phyloP scores from a whole-genome alignment of 1,140 invertebrate species.

The Vanessa tameamea region DNA sequence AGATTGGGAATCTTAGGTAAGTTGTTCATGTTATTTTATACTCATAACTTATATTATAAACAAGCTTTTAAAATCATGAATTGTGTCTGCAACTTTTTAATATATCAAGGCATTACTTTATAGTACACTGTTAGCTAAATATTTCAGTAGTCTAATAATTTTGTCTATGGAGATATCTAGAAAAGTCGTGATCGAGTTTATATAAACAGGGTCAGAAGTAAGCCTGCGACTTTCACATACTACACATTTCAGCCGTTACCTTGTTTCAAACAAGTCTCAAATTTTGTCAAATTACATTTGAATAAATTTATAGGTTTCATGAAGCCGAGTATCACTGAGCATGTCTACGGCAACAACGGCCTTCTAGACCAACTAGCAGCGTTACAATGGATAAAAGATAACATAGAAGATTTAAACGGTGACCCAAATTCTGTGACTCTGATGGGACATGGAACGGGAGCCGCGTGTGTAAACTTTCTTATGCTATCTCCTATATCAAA shows the following conservation, averaged over 20 bases:
- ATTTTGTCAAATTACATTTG: neutral
- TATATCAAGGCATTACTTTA: too few species aligned
- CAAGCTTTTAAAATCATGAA: too few species aligned
- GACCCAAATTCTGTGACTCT: slow-evolving; percentile 91
- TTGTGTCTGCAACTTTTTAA: too few species aligned
- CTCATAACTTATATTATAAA: too few species aligned
- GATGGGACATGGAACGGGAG: slow-evolving; percentile 96
- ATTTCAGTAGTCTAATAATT: too few species aligned
- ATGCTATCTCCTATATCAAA: slow-evolving; percentile 91
- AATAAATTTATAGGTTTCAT: slow-evolving; percentile 86
- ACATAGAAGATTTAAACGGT: slow-evolving; percentile 92
- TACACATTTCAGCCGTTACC: too few species aligned
- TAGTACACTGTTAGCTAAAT: too few species aligned
- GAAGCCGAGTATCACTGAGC: slow-evolving; percentile 86
- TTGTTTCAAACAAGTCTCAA: too few species aligned
- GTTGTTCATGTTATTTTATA: slow-evolving; percentile 16
- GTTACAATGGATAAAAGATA: slow-evolving; percentile 92
- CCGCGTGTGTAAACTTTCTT: slow-evolving; percentile 93
- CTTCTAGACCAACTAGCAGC: slow-evolving; percentile 93
- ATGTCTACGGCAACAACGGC: slow-evolving; percentile 91
- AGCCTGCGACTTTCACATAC: too few species aligned
- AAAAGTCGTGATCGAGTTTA: too few species aligned
- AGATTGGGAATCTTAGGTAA: slow-evolving; percentile 94
- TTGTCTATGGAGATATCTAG: too few species aligned
- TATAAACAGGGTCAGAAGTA: too few species aligned